These are phyloP conservation scores for Cerceris ruficornis DNA, from an alignment of 2,888 invertebrate species.

Conservation along the genomic window DNA sequence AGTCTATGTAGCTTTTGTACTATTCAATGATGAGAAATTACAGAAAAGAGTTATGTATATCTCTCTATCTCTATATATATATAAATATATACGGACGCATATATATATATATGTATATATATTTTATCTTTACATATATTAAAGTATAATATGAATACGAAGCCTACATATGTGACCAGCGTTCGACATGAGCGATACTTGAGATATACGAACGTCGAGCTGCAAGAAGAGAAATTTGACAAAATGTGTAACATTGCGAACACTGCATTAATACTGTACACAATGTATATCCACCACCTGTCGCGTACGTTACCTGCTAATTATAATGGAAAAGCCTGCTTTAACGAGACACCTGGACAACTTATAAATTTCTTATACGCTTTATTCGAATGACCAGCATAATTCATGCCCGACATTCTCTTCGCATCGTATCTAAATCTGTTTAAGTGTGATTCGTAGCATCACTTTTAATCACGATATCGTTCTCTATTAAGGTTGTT, in stretches of 20 bases:
- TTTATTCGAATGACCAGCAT: no score
- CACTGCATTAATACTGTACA: constrained; percentile 61
- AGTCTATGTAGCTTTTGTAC: constrained; percentile 61
- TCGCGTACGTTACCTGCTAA: constrained; percentile 66
- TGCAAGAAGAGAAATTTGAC: constrained; percentile 27
- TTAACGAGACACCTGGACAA: not conserved
- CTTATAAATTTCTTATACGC: not conserved
- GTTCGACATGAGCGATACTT: constrained; percentile 50
- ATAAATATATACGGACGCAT: constrained; percentile 9
- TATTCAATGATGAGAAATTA: constrained; percentile 46
- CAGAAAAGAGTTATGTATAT: constrained; percentile 47
- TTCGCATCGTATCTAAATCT: no score
- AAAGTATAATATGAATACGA: constrained; percentile 17
- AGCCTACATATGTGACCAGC: constrained; percentile 50
- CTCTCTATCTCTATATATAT: constrained; percentile 22
- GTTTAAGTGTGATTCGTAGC: no score
- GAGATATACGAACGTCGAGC: constrained; percentile 44
- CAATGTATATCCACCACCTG: constrained; percentile 62
- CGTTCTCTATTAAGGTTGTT: no score
- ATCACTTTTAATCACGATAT: no score
- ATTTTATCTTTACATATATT: not conserved
- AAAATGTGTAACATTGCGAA: constrained; percentile 60
- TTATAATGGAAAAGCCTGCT: constrained; percentile 19
- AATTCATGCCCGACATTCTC: no score
- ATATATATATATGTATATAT: constrained; percentile 15